Base-by-base conservation (phyloP, 2,113 vertebrate genomes). In the Origma solitaria region DNA sequence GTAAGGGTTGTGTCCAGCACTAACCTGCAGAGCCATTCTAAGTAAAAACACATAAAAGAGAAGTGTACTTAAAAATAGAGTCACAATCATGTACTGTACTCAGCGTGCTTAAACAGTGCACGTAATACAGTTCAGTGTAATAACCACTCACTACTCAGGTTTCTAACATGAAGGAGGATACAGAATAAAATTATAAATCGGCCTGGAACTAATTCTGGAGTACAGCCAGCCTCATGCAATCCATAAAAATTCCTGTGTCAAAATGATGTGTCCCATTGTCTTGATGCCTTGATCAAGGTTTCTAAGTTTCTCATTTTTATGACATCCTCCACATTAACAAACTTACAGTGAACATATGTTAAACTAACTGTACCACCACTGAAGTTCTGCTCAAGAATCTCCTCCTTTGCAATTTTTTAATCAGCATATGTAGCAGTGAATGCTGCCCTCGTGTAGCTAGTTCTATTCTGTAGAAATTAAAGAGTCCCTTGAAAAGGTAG, bases 241-340 rank as follows among this genome's bases (percentile, higher is more conserved):
- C 82, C 71, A 83, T 92, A 97, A 96, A 96, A 96, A 96, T 96
- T 97, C 82, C 78, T 78, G 35, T 79, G 91, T 96, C 96, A 97
- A 68, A 95, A 93, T 82, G 58, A 96, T 95, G 87, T 79, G 68
- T 79, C 77, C 87, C 6, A 31, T 89, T 94, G 88, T 92, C 92
- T 89, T 94, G 82, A 94, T 88, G 89, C 87, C 50, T 95, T 87
- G 85, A 95, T 88, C 87, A 90, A 92, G 47, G 73, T 90, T 97
- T 93, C 68, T 51, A 57, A 88, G 45, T 62, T 92, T 77, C 66
- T 89, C 6, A 49, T 87, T 96, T 79, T 66, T 79, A 90, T 89
- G 72, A 93, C 70, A 81, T 90, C 62, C 31, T 90, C 73, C 72
- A 80, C 37, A 47, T 51, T 71, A 79, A 77, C 31, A 90, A 82